These are phyloP conservation scores for Gymnoscelis rufifasciata DNA, from an alignment of 2,888 invertebrate genomes.

Conservation along the genomic window DNA sequence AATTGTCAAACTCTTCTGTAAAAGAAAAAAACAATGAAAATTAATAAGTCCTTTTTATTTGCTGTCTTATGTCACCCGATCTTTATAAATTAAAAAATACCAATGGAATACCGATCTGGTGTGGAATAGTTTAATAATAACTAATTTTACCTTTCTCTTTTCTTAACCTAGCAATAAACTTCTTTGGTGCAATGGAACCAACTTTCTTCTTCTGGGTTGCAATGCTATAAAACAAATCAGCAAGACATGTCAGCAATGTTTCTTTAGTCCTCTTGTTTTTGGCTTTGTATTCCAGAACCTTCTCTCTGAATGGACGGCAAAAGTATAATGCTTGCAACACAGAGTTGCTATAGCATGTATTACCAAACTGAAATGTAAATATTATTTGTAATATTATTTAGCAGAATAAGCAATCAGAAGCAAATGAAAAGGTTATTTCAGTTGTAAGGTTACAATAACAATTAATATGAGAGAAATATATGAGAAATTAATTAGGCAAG, in stretches of 20 bases:
- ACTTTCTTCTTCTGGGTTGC: conserved; percentile 99
- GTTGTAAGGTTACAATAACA: too few species aligned
- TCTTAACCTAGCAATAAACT: conserved; percentile 97
- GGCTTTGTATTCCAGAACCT: conserved; percentile 98
- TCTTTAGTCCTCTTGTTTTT: conserved; percentile 97
- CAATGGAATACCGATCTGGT: too few species aligned
- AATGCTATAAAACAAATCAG: conserved; percentile 99
- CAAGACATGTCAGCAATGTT: conserved; percentile 97
- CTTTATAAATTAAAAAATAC: too few species aligned
- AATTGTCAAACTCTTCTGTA: conserved; percentile 98
- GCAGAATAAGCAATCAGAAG: too few species aligned
- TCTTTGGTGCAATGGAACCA: conserved; percentile 99
- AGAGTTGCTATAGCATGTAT: conserved; percentile 99
- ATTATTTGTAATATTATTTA: background rate
- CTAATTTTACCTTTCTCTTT: conserved; percentile 93
- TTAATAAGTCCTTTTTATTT: too few species aligned
- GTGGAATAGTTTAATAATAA: too few species aligned
- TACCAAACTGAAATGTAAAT: conserved; percentile 90
- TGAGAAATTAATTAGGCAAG: too few species aligned
- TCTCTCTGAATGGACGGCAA: conserved; percentile 99
- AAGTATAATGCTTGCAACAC: conserved; percentile 99
- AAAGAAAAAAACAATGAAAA: too few species aligned
- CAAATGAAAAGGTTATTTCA: too few species aligned
- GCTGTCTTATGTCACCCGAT: too few species aligned
- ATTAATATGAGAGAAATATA: too few species aligned